These are phyloP conservation scores for Drosophila infuscata DNA, from an alignment of 2,888 invertebrate species.

Conservation along the genomic window DNA sequence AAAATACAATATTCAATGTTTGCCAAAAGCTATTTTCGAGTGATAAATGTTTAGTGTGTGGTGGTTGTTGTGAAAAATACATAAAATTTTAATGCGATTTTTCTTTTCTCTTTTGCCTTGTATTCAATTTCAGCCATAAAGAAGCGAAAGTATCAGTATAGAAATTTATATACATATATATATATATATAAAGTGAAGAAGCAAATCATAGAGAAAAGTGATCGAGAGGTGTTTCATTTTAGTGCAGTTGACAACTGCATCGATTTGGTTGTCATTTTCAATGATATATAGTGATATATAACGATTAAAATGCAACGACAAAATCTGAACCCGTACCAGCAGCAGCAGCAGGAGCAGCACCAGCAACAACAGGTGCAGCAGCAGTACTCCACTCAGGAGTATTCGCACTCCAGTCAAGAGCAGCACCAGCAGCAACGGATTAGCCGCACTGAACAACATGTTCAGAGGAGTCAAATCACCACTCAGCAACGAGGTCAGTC, in stretches of 20 bases:
- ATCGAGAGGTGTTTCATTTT: constrained; percentile 74
- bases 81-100: constrained; percentile 35
- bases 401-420: constrained; percentile 86
- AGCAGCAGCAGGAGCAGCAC: constrained; percentile 86
- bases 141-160: constrained; percentile 71
- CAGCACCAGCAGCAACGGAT: constrained; percentile 87
- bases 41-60: constrained; percentile 43
- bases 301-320: constrained; percentile 91
- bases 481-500: constrained; percentile 90
- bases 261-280: constrained; percentile 81
- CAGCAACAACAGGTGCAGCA: constrained; percentile 86
- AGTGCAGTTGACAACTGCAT: constrained; percentile 76
- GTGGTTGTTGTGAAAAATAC: constrained; percentile 19
- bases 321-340: constrained; percentile 86
- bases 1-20: constrained; percentile 22
- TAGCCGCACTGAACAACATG: constrained; percentile 91
- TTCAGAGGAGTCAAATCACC: constrained; percentile 91
- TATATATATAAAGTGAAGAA: constrained; percentile 74
- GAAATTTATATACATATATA: constrained; percentile 52
- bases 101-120: constrained; percentile 38
- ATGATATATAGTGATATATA: constrained; percentile 85
- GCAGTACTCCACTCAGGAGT: constrained; percentile 85
- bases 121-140: constrained; percentile 79
- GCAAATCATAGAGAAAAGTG: constrained; percentile 72
- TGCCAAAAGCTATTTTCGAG: constrained; percentile 51